Base-by-base conservation (phyloP, 2,888 invertebrate species). In the Syritta pipiens region DNA sequence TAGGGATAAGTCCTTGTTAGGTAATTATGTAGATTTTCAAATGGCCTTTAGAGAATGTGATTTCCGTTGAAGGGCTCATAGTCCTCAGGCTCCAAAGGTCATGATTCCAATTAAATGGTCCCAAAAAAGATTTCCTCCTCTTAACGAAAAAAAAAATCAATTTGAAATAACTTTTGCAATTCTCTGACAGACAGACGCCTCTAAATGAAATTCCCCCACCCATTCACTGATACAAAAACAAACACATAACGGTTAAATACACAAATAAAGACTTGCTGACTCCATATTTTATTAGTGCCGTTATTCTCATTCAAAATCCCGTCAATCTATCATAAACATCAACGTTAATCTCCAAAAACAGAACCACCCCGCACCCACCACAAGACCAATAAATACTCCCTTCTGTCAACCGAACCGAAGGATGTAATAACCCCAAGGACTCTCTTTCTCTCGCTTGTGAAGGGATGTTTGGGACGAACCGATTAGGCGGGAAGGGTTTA, bases 241-340 rank as follows among this genome's bases (percentile, higher is more conserved):
- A 55, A 10, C 12, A 57, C 6, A 40, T 55, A 26, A 55, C 24
- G 2, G 12, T 1, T 10, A 30, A 24, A 2, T 46, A 22, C 24
- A n/a, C n/a, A n/a, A n/a, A n/a, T n/a, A n/a, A n/a, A n/a, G 14
- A 7, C 37, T 14, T 37, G 49, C 14, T 24, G 17, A 49, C 40
- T 20, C 7, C 14, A 0, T 49, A 48, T 49, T 7, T 28, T n/a
- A 59, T 44, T 14, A 20, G 14, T 51, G 20, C 7, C 40, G 30
- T 42, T 22, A 40, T 19, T 24, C 4, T 12, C 19, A 19, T 32
- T 24, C 24, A 17, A 24, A 32, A 53, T 53, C 24, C 49, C 22
- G 44, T 26, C 65, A 65, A 53, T 65, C 53, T 42, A 22, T 35
- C 53, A 53, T 44, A 65, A 44, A 53, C 53, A 44, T 53, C 32